Conservation (phyloP, 1,140 invertebrate species). For the Drosophila willistoni region DNA sequence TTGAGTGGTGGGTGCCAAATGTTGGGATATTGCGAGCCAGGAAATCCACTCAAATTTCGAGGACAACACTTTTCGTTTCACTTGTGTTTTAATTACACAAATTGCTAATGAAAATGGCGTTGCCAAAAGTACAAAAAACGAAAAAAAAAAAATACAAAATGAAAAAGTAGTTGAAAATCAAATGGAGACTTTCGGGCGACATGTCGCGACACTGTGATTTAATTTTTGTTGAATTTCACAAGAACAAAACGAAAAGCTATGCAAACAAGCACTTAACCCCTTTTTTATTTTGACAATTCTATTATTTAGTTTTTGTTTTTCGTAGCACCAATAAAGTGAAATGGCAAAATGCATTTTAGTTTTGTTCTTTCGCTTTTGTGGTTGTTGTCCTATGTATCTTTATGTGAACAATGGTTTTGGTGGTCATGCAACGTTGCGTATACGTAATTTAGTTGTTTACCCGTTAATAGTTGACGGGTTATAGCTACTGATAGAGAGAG, state of each 20-base stretch:
- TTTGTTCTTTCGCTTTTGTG: neutral
- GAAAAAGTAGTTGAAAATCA: neutral
- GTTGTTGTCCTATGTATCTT: constrained; percentile 5
- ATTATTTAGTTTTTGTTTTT: constrained; percentile 53
- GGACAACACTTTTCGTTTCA: constrained; percentile 47
- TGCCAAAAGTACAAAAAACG: constrained; percentile 28
- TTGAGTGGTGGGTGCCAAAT: constrained; percentile 19
- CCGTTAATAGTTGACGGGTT: constrained; percentile 48
- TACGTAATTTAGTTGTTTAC: constrained; percentile 71
- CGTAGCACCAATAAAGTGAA: constrained; percentile 64
- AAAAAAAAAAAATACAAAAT: too few species aligned
- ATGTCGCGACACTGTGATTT: constrained; percentile 3
- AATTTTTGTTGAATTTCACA: constrained; percentile 1
- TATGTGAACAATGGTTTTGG: constrained; percentile 17
- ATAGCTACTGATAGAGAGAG: neutral
- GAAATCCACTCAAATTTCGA: constrained; percentile 28
- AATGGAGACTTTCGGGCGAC: constrained; percentile 13
- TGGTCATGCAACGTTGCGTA: constrained; percentile 61
- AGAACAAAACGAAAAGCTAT: constrained; percentile 55
- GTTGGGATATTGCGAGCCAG: neutral
- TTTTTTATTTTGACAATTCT: constrained; percentile 72
- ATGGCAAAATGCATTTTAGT: constrained; percentile 55
- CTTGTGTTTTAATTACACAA: constrained; percentile 69
- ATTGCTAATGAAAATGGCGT: constrained; percentile 60
- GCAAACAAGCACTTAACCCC: constrained; percentile 77